Conservation (phyloP, 2,888 invertebrate species). For the Spilosoma lubricipeda region DNA sequence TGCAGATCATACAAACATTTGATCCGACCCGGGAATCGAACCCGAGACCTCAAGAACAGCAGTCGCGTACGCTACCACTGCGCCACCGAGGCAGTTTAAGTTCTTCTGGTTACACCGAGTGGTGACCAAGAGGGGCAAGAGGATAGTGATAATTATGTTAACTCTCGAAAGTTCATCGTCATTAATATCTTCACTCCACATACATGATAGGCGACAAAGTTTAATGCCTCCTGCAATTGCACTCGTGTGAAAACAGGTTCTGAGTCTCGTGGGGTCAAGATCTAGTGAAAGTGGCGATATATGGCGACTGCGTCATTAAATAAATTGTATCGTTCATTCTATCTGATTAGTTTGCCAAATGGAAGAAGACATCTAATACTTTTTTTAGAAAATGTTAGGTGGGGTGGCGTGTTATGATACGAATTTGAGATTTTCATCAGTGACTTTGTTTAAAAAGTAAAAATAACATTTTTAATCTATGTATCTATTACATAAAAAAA, state of each 20-base stretch:
- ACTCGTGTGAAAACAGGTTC: constrained; percentile 38
- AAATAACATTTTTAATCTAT: constrained; percentile 33
- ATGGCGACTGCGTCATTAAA: constrained; percentile 29
- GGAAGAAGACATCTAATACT: not conserved
- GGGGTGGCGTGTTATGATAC: not conserved
- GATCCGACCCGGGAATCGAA: too few relatives aligned
- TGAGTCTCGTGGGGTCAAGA: constrained; percentile 53
- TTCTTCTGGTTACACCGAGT: not conserved
- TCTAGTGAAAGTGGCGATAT: constrained; percentile 49
- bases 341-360: constrained; percentile 14
- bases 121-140: too few relatives aligned
- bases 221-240: constrained; percentile 21
- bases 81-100: too few relatives aligned
- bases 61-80: too few relatives aligned
- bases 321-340: constrained; percentile 11
- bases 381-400: not conserved
- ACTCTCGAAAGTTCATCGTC: not conserved
- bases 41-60: too few relatives aligned
- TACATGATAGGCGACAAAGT: constrained; percentile 5
- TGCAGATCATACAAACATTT: too few relatives aligned
- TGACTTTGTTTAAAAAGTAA: constrained; percentile 6
- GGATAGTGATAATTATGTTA: not conserved
- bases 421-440: not conserved
- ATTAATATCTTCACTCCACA: not conserved
- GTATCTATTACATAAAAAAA: constrained; percentile 34